Evolutionary conservation across 1,140 invertebrate species (phyloP), one percentile per base, ranked within the genome.

Genomic region (Teleopsis dalmanni): DNA sequence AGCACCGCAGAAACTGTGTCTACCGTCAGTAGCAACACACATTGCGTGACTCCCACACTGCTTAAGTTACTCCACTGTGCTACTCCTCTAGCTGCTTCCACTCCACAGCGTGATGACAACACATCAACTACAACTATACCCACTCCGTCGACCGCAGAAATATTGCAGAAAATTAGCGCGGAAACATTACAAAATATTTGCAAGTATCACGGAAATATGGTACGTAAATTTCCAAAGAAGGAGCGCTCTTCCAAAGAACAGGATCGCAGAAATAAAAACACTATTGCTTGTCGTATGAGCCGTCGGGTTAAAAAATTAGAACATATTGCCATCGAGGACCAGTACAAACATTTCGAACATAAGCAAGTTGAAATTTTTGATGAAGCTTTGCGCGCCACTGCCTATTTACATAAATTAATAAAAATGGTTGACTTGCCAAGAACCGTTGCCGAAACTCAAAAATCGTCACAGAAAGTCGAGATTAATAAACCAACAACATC

Each of bases 191-290:
- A 51, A 14, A 51, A 37, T 29, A 51, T 68, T 33, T 67, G 61
- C 33, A 63, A 68, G 18, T 68, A 64, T 27, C 60, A 68, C 19
- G 56, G 52, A 2, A 68, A 67, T 19, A 67, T 67, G 64, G 64
- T 67, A n/a, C 29, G 64, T 1, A 57, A 59, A 11, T 67, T 67
- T 25, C 64, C 64, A 3, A 64, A 64, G 22, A 67, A 65, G n/a
- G 58, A 67, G 31, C 64, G 64, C 6, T 46, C 61, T n/a, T 53
- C 57, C 11, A 65, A 67, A 46, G 64, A 67, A 35, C 64, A 67
- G 50, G 64, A 67, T 31, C 50, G 64, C 3, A 58, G 64, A 4
- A 56, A 67, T 42, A 67, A 67, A 41, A 67, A 67, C 47, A 67
- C 64, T 4, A 59, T 68, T 22, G 64, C 64, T 42, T 67, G 64